Evolutionary conservation across 2,797 vertebrate species (phyloP).

Genomic region (Muraenolepis orangiensis): DNA sequence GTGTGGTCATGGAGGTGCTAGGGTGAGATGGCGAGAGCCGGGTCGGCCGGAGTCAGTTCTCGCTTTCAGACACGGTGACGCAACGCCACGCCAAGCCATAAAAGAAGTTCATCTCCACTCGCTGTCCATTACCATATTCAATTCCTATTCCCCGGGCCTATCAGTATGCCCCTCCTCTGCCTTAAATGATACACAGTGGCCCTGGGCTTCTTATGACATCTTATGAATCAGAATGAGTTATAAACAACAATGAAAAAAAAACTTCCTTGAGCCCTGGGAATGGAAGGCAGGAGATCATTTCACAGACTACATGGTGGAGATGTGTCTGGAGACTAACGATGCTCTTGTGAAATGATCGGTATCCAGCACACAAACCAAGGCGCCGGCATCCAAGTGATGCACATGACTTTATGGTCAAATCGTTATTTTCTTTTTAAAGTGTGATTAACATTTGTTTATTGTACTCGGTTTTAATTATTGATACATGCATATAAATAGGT

Average conservation of each 20-base stretch:
- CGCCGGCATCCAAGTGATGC: slow-evolving; percentile 21
- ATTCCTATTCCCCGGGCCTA: slow-evolving; percentile 37
- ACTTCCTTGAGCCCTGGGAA: slow-evolving; percentile 28
- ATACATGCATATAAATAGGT: slow-evolving; percentile 22
- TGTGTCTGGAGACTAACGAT: slow-evolving; percentile 33
- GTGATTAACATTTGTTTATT: slow-evolving; percentile 42
- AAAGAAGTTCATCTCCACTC: slow-evolving; percentile 37
- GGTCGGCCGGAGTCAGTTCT: slow-evolving; percentile 41
- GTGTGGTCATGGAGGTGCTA: slow-evolving; percentile 9
- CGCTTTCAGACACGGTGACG: slow-evolving; percentile 29
- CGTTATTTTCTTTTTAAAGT: no score
- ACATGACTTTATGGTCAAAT: background rate
- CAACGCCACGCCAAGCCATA: slow-evolving; percentile 35
- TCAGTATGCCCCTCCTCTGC: slow-evolving; percentile 45
- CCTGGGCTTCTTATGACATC: slow-evolving; percentile 33
- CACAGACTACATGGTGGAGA: slow-evolving; percentile 34
- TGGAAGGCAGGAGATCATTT: slow-evolving; percentile 42
- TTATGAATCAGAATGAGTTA: slow-evolving; percentile 50
- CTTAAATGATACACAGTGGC: slow-evolving; percentile 48
- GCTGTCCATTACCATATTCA: slow-evolving; percentile 57
- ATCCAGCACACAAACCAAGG: slow-evolving; percentile 33
- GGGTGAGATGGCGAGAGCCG: background rate
- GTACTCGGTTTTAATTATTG: slow-evolving; percentile 44
- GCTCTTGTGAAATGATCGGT: slow-evolving; percentile 27
- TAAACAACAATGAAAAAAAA: slow-evolving; percentile 47